Evolutionary conservation across 30 jellyfish, hydroid and myxozoan species (phyloP).

Genomic region (Turritopsis rubra): DNA sequence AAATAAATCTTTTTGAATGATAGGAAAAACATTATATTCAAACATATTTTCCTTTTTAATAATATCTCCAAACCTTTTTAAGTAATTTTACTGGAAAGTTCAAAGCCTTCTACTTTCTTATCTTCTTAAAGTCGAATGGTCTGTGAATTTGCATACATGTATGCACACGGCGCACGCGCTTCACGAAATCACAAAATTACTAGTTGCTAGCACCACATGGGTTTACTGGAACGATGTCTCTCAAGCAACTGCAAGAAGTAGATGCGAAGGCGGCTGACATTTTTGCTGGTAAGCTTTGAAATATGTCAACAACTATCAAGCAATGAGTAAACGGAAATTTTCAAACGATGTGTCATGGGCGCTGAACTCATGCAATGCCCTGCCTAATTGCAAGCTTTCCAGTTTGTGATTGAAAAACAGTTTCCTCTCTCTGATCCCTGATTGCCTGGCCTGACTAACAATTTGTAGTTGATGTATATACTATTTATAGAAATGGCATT

Average conservation of each 20-base stretch:
- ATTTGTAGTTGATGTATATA: background rate
- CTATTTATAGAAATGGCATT: background rate
- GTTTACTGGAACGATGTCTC: background rate
- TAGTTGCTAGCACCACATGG: background rate
- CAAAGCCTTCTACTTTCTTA: background rate
- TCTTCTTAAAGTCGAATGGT: background rate
- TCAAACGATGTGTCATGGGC: background rate
- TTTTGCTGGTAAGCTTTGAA: background rate
- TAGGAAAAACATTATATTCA: background rate
- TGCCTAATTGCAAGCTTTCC: background rate
- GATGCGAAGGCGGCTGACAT: background rate
- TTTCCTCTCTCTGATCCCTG: background rate
- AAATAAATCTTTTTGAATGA: background rate
- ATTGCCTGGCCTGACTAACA: background rate
- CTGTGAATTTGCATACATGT: background rate
- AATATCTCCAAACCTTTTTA: background rate
- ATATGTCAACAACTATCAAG: background rate
- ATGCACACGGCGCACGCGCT: background rate
- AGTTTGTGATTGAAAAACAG: background rate
- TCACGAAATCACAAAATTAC: background rate
- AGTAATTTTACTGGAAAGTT: background rate
- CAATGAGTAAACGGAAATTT: background rate
- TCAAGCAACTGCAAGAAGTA: background rate
- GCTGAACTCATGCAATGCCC: background rate
- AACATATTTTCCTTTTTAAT: background rate